Conservation (phyloP, 2,888 invertebrate genomes). For the Lasioglossum vierecki region DNA sequence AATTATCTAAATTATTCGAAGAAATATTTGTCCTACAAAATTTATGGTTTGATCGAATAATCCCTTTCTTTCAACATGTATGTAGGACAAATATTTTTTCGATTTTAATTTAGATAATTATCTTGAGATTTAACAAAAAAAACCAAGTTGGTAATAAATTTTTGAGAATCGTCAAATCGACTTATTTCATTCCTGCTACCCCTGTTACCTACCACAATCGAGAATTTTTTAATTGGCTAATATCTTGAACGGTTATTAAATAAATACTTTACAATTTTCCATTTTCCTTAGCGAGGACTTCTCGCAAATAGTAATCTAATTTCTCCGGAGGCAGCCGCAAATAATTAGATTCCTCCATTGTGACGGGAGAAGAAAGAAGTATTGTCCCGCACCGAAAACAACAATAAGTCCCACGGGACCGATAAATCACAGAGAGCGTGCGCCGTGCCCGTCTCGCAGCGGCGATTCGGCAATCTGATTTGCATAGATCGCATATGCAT, state of each 20-base stretch:
- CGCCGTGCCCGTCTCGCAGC: slow-evolving; percentile 24
- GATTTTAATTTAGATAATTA: too few relatives aligned
- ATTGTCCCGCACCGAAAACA: neutral
- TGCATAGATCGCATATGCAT: slow-evolving; percentile 64
- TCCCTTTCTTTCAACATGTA: too few relatives aligned
- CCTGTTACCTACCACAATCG: too few relatives aligned
- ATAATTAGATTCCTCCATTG: neutral
- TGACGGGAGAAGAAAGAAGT: neutral
- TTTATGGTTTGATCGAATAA: too few relatives aligned
- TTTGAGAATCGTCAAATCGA: too few relatives aligned
- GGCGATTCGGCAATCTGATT: slow-evolving; percentile 56
- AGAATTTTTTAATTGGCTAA: too few relatives aligned
- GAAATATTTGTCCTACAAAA: too few relatives aligned
- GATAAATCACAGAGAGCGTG: slow-evolving; percentile 31
- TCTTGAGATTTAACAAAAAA: too few relatives aligned
- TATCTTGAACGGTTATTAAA: neutral
- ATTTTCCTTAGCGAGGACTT: neutral
- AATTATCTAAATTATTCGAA: too few relatives aligned
- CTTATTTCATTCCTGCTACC: too few relatives aligned
- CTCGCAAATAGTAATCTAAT: neutral
- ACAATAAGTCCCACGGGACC: neutral
- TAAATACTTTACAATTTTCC: neutral
- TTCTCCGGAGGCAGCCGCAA: neutral
- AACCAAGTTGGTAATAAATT: too few relatives aligned
- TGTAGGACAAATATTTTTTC: too few relatives aligned